Percentiles rank a stretch among this genome's conserved stretches.
Conservation (phyloP, 1,140 invertebrate species). For the Oedothorax gibbosus region DNA sequence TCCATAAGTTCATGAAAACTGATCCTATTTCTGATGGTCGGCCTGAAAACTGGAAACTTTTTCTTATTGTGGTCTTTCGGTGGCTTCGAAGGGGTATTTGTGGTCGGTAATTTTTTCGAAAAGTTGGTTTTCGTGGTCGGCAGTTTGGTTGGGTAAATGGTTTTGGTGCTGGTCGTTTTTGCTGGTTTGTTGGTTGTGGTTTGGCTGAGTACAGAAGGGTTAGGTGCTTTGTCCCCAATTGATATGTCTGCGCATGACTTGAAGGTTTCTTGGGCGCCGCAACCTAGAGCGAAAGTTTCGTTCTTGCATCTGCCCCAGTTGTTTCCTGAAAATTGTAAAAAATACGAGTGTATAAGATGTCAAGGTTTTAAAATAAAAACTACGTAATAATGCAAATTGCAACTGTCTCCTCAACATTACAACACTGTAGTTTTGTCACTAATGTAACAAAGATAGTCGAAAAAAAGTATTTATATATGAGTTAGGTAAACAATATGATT, state of each 20-base stretch:
- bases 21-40: background rate
- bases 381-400: no score
- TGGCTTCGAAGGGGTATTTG: no score
- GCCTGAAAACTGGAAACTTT: constrained; percentile 3
- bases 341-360: no score
- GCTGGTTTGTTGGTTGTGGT: background rate
- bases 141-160: background rate
- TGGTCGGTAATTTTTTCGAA: no score
- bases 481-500: no score
- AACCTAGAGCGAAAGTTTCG: constrained; percentile 78
- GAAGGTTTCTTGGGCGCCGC: constrained; percentile 89
- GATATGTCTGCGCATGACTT: constrained; percentile 85
- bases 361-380: no score
- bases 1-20: constrained; percentile 40
- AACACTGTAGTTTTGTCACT: no score
- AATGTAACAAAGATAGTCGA: no score
- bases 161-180: background rate
- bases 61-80: constrained; percentile 21
- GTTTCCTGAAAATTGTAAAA: constrained; percentile 71
- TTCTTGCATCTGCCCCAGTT: constrained; percentile 71
- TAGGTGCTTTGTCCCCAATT: constrained; percentile 72
- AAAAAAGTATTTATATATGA: no score
- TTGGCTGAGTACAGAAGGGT: constrained; percentile 56
- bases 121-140: background rate
- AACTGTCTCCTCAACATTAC: no score